phyloP scores from a whole-genome alignment of 2,888 invertebrate genomes.

The Drosophila neonasuta region DNA sequence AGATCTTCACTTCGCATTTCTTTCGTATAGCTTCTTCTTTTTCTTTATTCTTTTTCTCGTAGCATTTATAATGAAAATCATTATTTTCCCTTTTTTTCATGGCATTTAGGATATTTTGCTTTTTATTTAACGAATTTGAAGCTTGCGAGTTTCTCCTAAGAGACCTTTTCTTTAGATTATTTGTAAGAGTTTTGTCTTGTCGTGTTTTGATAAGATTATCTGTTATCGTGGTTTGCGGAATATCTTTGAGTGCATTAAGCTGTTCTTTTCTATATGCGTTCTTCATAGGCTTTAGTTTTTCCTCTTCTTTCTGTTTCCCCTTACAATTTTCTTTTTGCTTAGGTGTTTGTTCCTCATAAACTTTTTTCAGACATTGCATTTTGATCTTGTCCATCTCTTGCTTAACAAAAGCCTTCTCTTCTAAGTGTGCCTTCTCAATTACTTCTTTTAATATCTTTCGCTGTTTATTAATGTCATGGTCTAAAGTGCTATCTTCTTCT shows the following conservation, averaged over 20 bases:
- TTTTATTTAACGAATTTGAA: too few species aligned
- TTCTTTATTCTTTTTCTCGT: too few species aligned
- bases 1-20: background rate
- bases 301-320: background rate
- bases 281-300: background rate
- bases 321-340: background rate
- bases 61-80: background rate
- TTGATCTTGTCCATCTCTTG: constrained; percentile 7
- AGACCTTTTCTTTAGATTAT: background rate
- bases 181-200: background rate
- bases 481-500: background rate
- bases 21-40: too few species aligned
- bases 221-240: background rate
- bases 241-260: background rate
- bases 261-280: background rate
- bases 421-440: background rate
- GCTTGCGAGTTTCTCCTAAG: too few species aligned
- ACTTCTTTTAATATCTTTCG: background rate
- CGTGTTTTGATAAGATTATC: background rate
- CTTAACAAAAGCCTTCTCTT: constrained; percentile 7
- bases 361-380: background rate
- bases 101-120: background rate
- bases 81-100: background rate
- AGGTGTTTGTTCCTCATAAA: background rate
- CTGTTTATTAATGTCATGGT: background rate